phyloP scores from a whole-genome alignment of 2,888 invertebrate genomes.

The Melipona bicolor region DNA sequence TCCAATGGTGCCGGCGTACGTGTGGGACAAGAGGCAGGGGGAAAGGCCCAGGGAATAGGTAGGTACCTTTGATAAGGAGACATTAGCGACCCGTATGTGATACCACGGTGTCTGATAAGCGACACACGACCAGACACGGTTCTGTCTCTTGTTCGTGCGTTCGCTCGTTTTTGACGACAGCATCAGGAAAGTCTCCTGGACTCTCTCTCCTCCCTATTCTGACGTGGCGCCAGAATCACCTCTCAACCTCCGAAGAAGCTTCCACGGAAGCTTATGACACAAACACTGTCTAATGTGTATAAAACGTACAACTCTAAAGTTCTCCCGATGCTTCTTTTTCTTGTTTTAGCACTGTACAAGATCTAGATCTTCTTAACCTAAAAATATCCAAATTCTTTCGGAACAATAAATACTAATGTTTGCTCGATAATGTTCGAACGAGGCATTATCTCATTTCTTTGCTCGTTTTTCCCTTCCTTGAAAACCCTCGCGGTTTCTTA shows the following conservation, averaged over 20 bases:
- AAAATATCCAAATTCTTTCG: neutral
- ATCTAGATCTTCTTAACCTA: neutral
- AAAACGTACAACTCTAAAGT: neutral
- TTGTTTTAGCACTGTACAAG: neutral
- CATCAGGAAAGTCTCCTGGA: slow-evolving; percentile 48
- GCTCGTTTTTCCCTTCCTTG: neutral
- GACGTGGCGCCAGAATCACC: neutral
- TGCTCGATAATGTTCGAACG: neutral
- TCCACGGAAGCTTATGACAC: neutral
- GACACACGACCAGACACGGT: slow-evolving; percentile 69
- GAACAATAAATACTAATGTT: neutral
- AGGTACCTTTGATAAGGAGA: slow-evolving; percentile 81
- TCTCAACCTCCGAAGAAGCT: neutral
- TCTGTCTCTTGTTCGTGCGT: slow-evolving; percentile 60
- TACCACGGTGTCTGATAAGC: slow-evolving; percentile 76
- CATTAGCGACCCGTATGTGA: slow-evolving; percentile 84
- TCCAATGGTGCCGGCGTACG: slow-evolving; percentile 72
- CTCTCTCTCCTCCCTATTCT: neutral
- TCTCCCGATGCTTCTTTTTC: neutral
- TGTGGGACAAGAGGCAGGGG: slow-evolving; percentile 63
- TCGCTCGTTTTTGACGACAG: slow-evolving; percentile 66
- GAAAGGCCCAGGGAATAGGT: slow-evolving; percentile 71
- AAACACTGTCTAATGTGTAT: neutral
- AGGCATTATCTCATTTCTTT: neutral
- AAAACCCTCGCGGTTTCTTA: neutral